Base-by-base conservation (phyloP, 2,113 vertebrate genomes). In the Nothoprocta pentlandii region DNA sequence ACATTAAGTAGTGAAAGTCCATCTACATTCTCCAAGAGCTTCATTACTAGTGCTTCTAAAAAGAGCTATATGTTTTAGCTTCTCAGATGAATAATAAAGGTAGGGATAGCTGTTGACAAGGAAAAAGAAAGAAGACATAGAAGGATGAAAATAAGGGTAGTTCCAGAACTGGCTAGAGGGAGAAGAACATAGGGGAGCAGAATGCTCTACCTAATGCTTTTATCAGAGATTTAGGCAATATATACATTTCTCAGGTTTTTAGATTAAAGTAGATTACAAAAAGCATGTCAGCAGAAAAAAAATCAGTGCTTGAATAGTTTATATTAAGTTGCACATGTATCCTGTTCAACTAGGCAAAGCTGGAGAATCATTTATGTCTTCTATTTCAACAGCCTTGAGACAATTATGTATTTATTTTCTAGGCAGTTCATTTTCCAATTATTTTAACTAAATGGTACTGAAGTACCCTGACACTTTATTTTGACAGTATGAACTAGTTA, bases 381-480 rank as follows among this genome's bases (percentile, higher is more conserved):
- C 51, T 71, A 5, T 93, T 90, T 90, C 61, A 76, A 73, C 44
- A 51, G 41, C 71, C 84, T 4, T 8, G 74, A 1, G 4, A 85
- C 34, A 93, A 79, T 30, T 75, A 64, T 1, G 1, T 34, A 75
- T 34, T 8, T 23, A 13, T 75, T 68, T 78, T 81, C 62, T 79
- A 39, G 39, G 28, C 58, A 66, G 53, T 76, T 96, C 2, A 87
- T 94, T 82, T 94, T 87, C 41, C 32, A 79, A 26, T 91, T 93
- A 89, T 74, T 86, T 93, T 79, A 90, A 76, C 53, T 82, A 87
- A 94, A 64, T 47, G 26, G 56, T 56, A 68, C 16, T 36, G 80
- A 58, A 77, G 59, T 7, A 87, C 20, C 3, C 14, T 89, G n/a
- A 8, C 26, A 82, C 22, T 86, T 92, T 20, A 21, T 69, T 30